Base-by-base conservation (phyloP, 1,140 invertebrate genomes). In the Uloborus diversus region DNA sequence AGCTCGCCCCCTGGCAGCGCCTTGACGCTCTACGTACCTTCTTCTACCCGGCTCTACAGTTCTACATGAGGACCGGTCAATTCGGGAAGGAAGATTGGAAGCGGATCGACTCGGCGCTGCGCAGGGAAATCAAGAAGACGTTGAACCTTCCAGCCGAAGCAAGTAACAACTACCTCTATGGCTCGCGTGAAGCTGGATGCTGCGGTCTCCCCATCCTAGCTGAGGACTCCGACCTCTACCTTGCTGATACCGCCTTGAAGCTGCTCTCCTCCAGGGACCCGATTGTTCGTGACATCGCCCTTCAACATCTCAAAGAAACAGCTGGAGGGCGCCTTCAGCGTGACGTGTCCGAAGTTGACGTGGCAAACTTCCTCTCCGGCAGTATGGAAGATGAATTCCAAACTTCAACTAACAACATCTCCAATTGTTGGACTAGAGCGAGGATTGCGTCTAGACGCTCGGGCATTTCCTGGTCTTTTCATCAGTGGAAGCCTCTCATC, bases 281-380 rank as follows among this genome's bases (percentile, higher is more conserved):
- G 0, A 4, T 4, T 3, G 13, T 70, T 0, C 3, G 11, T 0
- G 0, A 1, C 0, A 0, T 70, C 0, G 47, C 66, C 0, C 1
- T 20, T 0, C 4, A 20, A 0, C 4, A 56, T 9, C 5, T 70
- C 1, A 23, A 2, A 3, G 1, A 7, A 0, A 33, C 17, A 0
- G 13, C 25, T 5, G 1, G 14, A 2, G 27, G 1, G 0, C 37
- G 37, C 14, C 37, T 42, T 42, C 5, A 14, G 5, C 37, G 37
- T 42, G 5, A 5, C 5, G 5, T 14, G 14, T 42, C 37, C 37
- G 5, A 5, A 42, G 5, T 42, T 5, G 37, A 42, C 5, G 37
- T 14, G 5, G 37, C 37, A 7, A 5, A 7, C 5, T 42, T 7
- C 37, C 37, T 42, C 37, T 42, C 37, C 37, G 37, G 5, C 37